Conservation (phyloP, 1,140 invertebrate species). For the Aphelinus atriplicis region DNA sequence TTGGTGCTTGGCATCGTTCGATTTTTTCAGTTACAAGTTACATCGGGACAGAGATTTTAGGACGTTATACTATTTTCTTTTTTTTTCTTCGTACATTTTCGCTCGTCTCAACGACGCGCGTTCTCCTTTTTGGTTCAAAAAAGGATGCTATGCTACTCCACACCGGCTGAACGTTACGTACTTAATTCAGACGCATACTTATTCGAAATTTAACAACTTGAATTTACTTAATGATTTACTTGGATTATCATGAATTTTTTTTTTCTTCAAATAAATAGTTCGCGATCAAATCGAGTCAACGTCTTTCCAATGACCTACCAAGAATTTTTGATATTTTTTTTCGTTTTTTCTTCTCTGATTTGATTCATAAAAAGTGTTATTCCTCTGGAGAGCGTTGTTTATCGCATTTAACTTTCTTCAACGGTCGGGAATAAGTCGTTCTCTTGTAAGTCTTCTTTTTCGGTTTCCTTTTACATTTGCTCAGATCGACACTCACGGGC, state of each 20-base stretch:
- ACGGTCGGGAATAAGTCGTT: conserved; percentile 32
- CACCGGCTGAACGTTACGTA: background rate
- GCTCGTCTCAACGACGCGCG: no score
- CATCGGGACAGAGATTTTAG: background rate
- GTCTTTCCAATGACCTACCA: background rate
- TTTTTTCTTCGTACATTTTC: background rate
- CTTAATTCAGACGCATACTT: conserved; percentile 27
- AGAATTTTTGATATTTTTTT: background rate
- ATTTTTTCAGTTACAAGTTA: background rate
- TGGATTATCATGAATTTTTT: conserved; percentile 33
- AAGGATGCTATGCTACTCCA: no score
- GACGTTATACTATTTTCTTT: background rate
- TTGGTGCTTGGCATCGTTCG: background rate
- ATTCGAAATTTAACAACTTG: conserved; percentile 31
- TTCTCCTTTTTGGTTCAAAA: no score
- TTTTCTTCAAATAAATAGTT: conserved; percentile 33
- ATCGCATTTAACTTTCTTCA: conserved; percentile 7
- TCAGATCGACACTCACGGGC: background rate
- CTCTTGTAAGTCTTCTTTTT: conserved; percentile 38
- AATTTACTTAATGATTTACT: conserved; percentile 15
- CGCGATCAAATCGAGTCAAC: conserved; percentile 7
- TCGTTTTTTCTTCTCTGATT: background rate
- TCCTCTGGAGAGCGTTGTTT: no score
- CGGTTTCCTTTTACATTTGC: conserved; percentile 36
- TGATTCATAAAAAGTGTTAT: background rate